Conservation (phyloP, 2,888 invertebrate species). For the Drymonia ruficornis region DNA sequence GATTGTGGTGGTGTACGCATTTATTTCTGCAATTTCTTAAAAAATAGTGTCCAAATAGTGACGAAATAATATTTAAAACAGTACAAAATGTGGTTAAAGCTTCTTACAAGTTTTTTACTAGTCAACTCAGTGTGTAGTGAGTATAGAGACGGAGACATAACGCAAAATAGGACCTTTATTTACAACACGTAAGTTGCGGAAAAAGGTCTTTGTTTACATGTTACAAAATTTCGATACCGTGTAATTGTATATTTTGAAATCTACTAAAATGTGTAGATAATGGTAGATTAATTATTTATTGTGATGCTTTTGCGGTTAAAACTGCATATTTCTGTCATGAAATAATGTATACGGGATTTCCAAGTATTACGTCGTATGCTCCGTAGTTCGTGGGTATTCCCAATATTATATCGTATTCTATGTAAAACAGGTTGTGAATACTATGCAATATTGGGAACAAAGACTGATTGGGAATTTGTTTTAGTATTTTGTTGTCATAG, state of each 20-base stretch:
- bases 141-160: background rate
- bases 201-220: background rate
- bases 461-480: too few relatives aligned
- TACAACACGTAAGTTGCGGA: slow-evolving; percentile 59
- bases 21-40: too few relatives aligned
- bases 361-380: too few relatives aligned
- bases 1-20: too few relatives aligned
- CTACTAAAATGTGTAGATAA: background rate
- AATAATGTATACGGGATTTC: background rate
- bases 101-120: slow-evolving; percentile 27
- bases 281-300: background rate
- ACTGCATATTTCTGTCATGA: background rate
- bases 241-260: background rate
- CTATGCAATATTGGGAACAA: too few relatives aligned
- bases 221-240: background rate
- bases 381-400: too few relatives aligned
- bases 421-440: too few relatives aligned
- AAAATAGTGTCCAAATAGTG: background rate
- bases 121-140: slow-evolving; percentile 24
- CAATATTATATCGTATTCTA: too few relatives aligned
- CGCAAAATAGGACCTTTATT: slow-evolving; percentile 54
- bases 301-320: background rate
- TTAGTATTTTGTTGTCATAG: too few relatives aligned
- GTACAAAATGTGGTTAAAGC: slow-evolving; percentile 24
- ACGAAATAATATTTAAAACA: slow-evolving; percentile 3